Conservation (phyloP, 92 coral and sea anemone genomes). For the Paramuricea clavata region DNA sequence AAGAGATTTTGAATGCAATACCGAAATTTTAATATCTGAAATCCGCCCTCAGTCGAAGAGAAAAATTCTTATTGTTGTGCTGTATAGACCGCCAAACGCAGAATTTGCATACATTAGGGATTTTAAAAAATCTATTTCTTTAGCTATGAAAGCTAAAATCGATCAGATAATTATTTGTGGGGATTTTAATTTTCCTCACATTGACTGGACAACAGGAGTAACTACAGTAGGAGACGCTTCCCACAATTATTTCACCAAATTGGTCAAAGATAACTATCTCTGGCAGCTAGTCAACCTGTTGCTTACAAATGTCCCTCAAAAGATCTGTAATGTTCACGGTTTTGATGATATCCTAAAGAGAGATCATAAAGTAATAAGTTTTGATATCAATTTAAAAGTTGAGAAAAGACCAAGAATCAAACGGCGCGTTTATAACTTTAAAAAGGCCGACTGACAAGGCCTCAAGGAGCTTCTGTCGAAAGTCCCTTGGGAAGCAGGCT, state of each 20-base stretch:
- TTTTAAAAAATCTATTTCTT: neutral
- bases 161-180: neutral
- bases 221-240: neutral
- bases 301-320: neutral
- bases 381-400: neutral
- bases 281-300: neutral
- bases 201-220: neutral
- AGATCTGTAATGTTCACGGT: neutral
- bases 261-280: neutral
- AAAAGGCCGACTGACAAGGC: no score
- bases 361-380: neutral
- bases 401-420: no score
- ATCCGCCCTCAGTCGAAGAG: neutral
- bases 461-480: no score
- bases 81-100: constrained; percentile 6
- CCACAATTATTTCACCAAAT: neutral
- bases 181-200: neutral
- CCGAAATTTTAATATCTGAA: constrained; percentile 9
- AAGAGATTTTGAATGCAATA: constrained; percentile 18
- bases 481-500: no score
- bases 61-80: neutral
- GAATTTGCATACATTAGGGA: neutral
- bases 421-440: no score
- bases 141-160: neutral
- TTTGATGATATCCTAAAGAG: neutral